A percentile compares a stretch with the other conserved stretches of the same genome.
phyloP scores from a whole-genome alignment of 1,140 invertebrate genomes.

The Eciton burchellii region DNA sequence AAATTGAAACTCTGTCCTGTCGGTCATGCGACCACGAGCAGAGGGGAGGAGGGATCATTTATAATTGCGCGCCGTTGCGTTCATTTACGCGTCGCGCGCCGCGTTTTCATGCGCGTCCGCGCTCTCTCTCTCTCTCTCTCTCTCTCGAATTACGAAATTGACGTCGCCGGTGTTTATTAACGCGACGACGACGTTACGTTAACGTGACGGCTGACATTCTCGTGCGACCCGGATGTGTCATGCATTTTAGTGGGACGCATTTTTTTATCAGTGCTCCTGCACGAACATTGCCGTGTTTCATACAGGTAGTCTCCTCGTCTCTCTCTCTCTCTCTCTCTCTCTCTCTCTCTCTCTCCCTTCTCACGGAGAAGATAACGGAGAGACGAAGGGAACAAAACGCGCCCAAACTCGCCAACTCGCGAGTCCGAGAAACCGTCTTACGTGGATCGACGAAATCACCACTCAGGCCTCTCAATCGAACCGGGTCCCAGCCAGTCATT shows the following conservation, averaged over 20 bases:
- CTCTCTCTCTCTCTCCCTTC: too few relatives aligned
- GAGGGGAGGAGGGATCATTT: constrained; percentile 33
- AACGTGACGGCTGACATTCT: background rate
- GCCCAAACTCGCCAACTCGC: too few relatives aligned
- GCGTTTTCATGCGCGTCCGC: constrained; percentile 25
- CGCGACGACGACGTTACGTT: background rate
- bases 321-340: background rate
- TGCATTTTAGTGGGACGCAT: background rate
- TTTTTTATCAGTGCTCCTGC: constrained; percentile 24
- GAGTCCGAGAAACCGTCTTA: too few relatives aligned
- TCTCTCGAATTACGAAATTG: constrained; percentile 22
- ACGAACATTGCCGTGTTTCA: background rate
- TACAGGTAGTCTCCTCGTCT: background rate
- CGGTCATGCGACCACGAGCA: constrained; percentile 23
- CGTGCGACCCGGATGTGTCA: background rate
- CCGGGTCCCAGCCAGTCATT: background rate
- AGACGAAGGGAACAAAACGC: too few relatives aligned
- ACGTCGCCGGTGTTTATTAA: constrained; percentile 49
- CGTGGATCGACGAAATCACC: too few relatives aligned
- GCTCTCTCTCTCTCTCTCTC: too few relatives aligned
- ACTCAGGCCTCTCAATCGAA: too few relatives aligned
- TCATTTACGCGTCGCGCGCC: constrained; percentile 43
- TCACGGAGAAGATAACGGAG: too few relatives aligned
- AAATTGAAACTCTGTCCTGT: constrained; percentile 54
- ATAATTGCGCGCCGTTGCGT: constrained; percentile 40